Percentiles rank a stretch among this genome's conserved stretches.
phyloP scores from a whole-genome alignment of 1,140 invertebrate genomes.

The Camponotus pennsylvanicus region DNA sequence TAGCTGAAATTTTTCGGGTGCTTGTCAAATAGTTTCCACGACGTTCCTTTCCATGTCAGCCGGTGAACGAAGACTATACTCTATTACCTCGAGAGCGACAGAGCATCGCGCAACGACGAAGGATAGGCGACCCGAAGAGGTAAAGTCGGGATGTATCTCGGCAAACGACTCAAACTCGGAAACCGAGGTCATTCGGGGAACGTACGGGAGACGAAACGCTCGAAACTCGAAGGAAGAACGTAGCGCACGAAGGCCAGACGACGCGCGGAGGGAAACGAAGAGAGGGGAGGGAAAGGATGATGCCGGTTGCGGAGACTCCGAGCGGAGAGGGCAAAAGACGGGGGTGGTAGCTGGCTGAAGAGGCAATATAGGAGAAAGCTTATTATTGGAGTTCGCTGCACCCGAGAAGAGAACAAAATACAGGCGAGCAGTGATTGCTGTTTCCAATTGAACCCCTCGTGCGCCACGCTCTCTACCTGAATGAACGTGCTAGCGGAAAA shows the following conservation, averaged over 20 bases:
- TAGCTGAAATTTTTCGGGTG: background rate
- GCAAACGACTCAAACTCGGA: conserved; percentile 72
- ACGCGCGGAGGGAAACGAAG: conserved; percentile 42
- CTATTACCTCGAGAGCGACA: conserved; percentile 33
- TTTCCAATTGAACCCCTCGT: conserved; percentile 86
- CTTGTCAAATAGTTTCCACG: conserved; percentile 18
- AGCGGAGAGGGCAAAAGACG: conserved; percentile 65
- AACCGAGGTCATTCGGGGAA: conserved; percentile 71
- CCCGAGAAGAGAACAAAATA: conserved; percentile 85
- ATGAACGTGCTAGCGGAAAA: conserved; percentile 86
- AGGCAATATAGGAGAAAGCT: conserved; percentile 87
- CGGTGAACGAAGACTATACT: conserved; percentile 59
- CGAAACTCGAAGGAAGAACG: conserved; percentile 75
- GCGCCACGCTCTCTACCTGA: conserved; percentile 84
- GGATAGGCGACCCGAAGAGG: conserved; percentile 9
- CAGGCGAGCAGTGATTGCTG: conserved; percentile 86
- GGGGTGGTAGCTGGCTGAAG: conserved; percentile 79
- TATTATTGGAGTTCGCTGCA: conserved; percentile 86
- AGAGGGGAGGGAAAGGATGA: conserved; percentile 64
- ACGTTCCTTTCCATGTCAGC: conserved; percentile 39
- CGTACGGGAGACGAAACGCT: conserved; percentile 76
- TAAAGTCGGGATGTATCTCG: conserved; percentile 63
- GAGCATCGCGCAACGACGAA: conserved; percentile 50
- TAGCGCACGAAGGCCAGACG: conserved; percentile 54
- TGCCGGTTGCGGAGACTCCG: conserved; percentile 65